Evolutionary conservation across 2,113 vertebrate species (phyloP).

Genomic region (Suricata suricatta): DNA sequence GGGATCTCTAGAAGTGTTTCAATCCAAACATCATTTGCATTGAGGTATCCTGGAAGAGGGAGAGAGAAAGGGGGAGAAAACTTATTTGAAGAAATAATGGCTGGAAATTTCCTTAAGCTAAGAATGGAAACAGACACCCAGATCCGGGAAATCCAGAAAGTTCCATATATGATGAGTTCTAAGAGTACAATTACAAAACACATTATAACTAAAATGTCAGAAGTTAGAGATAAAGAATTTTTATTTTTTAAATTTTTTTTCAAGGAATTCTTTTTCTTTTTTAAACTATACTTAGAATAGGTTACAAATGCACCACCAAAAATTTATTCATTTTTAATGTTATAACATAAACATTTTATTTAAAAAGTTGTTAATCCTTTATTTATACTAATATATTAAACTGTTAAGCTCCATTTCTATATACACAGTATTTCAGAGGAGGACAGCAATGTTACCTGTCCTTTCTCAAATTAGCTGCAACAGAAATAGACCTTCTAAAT

Average conservation of each 20-base stretch:
- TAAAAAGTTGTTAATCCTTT: conserved; percentile 34
- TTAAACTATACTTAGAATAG: conserved; percentile 15
- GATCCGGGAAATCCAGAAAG: no score
- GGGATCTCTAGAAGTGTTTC: no score
- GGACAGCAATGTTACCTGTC: neutral
- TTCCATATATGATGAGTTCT: no score
- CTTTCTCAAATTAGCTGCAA: conserved; percentile 8
- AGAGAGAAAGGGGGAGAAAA: no score
- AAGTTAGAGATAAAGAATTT: no score
- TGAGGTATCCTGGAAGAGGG: no score
- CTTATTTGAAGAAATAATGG: no score
- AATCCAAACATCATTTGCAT: no score
- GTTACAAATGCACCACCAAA: neutral
- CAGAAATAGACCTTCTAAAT: conserved; percentile 19
- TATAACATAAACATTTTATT: conserved; percentile 5
- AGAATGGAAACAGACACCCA: no score
- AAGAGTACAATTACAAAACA: no score
- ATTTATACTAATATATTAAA: neutral
- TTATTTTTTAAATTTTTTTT: neutral
- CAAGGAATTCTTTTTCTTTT: conserved; percentile 49
- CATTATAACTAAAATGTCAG: no score
- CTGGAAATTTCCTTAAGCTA: no score
- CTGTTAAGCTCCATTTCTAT: conserved; percentile 2
- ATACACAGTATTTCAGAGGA: neutral
- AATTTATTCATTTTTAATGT: conserved; percentile 27